Evolutionary conservation across 1,140 invertebrate species (phyloP).

Genomic region (Drosophila kanapiae): DNA sequence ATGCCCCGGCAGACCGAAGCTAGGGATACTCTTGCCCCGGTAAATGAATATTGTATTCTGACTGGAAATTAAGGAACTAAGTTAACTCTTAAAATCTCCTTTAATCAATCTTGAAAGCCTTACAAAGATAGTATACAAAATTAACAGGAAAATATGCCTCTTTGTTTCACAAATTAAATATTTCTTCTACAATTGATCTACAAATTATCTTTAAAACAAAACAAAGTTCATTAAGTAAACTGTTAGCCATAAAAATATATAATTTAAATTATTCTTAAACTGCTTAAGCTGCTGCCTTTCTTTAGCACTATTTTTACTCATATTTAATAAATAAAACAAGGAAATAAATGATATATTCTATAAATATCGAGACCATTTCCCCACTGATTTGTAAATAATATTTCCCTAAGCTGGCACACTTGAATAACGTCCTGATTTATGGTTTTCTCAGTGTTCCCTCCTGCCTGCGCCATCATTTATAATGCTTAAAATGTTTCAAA

Average conservation of each 20-base stretch:
- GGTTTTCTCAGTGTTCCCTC: neutral
- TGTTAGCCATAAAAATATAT: neutral
- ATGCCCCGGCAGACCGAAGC: conserved; percentile 29
- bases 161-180: neutral
- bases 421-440: conserved; percentile 5
- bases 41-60: neutral
- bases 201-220: neutral
- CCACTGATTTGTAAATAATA: neutral
- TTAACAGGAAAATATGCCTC: neutral
- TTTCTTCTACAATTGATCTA: neutral
- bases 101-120: neutral
- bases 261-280: no score
- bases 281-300: no score
- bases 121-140: neutral
- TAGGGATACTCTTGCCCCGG: conserved; percentile 20
- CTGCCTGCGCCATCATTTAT: conserved; percentile 24
- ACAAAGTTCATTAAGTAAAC: neutral
- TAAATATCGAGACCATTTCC: neutral
- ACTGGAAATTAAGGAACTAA: neutral
- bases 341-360: no score
- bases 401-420: neutral
- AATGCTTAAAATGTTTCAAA: conserved; percentile 28
- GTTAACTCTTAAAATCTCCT: neutral
- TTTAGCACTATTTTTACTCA: neutral
- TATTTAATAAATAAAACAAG: neutral